Evolutionary conservation across 2,888 invertebrate genomes (phyloP), one percentile per base, ranked within the genome.

Genomic region (Synanthedon tipuliformis): DNA sequence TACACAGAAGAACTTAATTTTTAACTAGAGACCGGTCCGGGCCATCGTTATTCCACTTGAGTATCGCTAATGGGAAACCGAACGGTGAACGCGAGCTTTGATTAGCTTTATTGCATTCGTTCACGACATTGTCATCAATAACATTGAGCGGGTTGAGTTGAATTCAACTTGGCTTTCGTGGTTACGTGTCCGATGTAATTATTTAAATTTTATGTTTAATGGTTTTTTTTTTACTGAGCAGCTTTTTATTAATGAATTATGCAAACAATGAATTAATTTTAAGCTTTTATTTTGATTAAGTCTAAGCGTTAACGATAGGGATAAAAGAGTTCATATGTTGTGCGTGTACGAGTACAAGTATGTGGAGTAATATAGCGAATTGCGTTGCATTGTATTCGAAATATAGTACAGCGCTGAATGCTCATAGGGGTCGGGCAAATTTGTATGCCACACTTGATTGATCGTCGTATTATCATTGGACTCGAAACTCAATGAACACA

Each of bases 1-100:
- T 65, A 66, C 64, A 65, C 69, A 68, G 66, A 71, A 76, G 69
- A 73, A 74, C 67, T 73, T 68, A 71, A 75, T 74, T 75, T 77
- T 73, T 69, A 75, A 74, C 68, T 66, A 66, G 59, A 54, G 62
- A 75, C 75, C 74, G 73, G 76, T 77, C 59, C 13, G 15, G 49
- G 12, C 23, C 18, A 11, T 53, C 50, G 10, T 51, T 55, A 50
- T 51, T 48, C 41, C 18, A 45, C 16, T n/a, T 52, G 41, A 51
- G 50, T 60, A 61, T 66, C 64, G 67, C 62, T 71, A 72, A 71
- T 71, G 68, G 66, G 60, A 54, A 55, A 56, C 55, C 45, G 57
- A 58, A 60, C 55, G 50, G 56, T 57, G 59, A 55, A 55, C 59
- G 52, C 56, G 41, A 52, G 56, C 57, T 58, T 13, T 63, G 60